A percentile compares a stretch with the other conserved stretches of the same genome.
phyloP scores from a whole-genome alignment of 1,140 invertebrate species.

The Panagrolaimus sp. region DNA sequence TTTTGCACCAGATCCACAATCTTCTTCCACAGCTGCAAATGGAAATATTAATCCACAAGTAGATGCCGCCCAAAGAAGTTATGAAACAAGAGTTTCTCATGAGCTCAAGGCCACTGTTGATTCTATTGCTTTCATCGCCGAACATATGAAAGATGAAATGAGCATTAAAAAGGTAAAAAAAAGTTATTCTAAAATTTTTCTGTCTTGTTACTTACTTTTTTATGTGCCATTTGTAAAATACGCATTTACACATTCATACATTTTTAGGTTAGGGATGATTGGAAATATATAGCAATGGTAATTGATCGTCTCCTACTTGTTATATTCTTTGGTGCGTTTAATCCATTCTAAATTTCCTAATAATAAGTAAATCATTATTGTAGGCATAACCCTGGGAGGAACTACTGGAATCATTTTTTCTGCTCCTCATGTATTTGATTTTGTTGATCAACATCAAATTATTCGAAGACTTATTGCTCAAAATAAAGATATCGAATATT shows the following conservation, averaged over 20 bases:
- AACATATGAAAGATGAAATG: conserved; percentile 60
- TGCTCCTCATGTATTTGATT: conserved; percentile 97
- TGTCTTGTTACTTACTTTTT: not conserved
- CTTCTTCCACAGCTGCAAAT: no score
- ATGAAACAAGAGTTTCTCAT: conserved; percentile 46
- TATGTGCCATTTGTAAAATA: not conserved
- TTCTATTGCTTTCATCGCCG: conserved; percentile 61
- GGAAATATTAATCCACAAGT: not conserved
- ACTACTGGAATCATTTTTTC: conserved; percentile 96
- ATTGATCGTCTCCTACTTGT: conserved; percentile 93
- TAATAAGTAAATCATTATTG: no score
- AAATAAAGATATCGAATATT: conserved; percentile 4
- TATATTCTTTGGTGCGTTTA: conserved; percentile 94
- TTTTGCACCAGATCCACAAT: not conserved
- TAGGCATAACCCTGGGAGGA: conserved; percentile 84
- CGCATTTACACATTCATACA: not conserved
- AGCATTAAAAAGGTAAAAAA: conserved; percentile 79
- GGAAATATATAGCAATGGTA: conserved; percentile 99
- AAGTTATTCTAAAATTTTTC: no score
- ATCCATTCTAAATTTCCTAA: no score
- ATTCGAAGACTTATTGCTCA: conserved; percentile 74
- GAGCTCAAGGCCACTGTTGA: conserved; percentile 59
- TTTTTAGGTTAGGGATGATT: conserved; percentile 86
- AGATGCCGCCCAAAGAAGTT: conserved; percentile 70
- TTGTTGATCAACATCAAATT: conserved; percentile 91